Conservation (phyloP, 2,113 vertebrate species). For the Lucifuga dentata region DNA sequence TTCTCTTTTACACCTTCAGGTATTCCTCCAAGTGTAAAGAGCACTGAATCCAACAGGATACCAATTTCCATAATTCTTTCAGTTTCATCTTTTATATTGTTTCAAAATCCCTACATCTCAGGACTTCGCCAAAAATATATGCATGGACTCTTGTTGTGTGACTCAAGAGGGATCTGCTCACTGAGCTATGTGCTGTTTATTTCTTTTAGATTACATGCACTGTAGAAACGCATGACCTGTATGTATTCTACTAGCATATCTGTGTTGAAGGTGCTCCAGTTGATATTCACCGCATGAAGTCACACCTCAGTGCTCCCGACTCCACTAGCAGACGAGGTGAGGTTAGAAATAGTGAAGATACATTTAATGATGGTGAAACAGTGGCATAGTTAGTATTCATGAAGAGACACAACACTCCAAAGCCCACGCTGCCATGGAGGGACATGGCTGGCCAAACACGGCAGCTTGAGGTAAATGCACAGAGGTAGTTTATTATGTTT, state of each 20-base stretch:
- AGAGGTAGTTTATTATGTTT: constrained; percentile 84
- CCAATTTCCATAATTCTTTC: too few species aligned
- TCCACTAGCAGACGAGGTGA: constrained; percentile 57
- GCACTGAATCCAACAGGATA: too few species aligned
- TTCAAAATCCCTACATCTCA: too few species aligned
- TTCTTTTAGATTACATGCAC: neutral
- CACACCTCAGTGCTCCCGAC: constrained; percentile 56
- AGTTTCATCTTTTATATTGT: too few species aligned
- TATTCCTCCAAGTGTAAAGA: too few species aligned
- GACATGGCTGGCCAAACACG: constrained; percentile 76
- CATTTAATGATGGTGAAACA: constrained; percentile 76
- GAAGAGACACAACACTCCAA: constrained; percentile 60
- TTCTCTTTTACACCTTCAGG: too few species aligned
- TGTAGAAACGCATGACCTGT: constrained; percentile 20
- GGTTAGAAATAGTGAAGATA: constrained; percentile 71
- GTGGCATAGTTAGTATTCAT: constrained; percentile 78
- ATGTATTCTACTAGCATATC: constrained; percentile 24
- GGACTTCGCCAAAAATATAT: too few species aligned
- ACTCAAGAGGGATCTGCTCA: neutral
- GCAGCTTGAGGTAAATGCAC: constrained; percentile 79
- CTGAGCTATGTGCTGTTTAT: neutral
- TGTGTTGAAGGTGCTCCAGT: constrained; percentile 31
- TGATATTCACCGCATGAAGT: constrained; percentile 68
- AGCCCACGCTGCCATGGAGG: constrained; percentile 45
- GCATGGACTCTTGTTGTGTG: too few species aligned